Evolutionary conservation across 2,888 invertebrate genomes (phyloP).

Genomic region (Eupithecia tripunctaria): DNA sequence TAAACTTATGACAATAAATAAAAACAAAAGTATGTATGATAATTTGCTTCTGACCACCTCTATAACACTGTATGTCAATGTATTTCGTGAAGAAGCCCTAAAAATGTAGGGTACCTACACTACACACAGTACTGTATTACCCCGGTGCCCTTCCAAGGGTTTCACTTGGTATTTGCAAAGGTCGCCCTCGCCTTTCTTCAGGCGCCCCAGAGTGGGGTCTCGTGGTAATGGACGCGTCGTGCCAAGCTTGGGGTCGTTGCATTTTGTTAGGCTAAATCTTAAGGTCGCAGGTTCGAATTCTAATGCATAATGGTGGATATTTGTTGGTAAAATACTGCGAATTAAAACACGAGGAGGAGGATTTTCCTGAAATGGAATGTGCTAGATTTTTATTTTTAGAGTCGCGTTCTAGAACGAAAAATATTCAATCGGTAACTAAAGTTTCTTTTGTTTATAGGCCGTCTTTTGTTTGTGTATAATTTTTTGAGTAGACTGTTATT

Average conservation of each 20-base stretch:
- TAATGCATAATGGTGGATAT: not conserved
- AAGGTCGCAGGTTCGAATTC: not conserved
- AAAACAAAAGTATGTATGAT: too few species aligned
- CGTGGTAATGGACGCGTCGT: constrained; percentile 15
- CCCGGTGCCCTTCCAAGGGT: not conserved
- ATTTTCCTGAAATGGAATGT: not conserved
- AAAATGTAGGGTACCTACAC: not conserved
- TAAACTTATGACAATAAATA: too few species aligned
- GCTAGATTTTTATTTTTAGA: not conserved
- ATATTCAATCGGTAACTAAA: too few species aligned
- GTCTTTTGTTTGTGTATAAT: too few species aligned
- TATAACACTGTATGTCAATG: too few species aligned
- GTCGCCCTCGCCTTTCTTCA: constrained; percentile 52
- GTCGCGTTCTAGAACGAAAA: too few species aligned
- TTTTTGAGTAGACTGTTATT: too few species aligned
- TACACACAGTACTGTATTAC: not conserved
- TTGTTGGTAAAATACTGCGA: not conserved
- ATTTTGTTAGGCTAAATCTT: constrained; percentile 2
- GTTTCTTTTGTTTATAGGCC: too few species aligned
- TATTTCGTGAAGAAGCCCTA: not conserved
- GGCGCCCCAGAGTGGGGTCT: constrained; percentile 6
- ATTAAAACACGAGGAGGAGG: not conserved
- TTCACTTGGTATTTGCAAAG: constrained; percentile 57
- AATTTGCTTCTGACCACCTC: too few species aligned
- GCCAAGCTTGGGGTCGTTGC: constrained; percentile 2